A percentile compares a stretch with the other conserved stretches of the same genome.
These are phyloP conservation scores for Laupala kohalensis DNA, from an alignment of 1,140 invertebrate genomes.

Conservation along the genomic window DNA sequence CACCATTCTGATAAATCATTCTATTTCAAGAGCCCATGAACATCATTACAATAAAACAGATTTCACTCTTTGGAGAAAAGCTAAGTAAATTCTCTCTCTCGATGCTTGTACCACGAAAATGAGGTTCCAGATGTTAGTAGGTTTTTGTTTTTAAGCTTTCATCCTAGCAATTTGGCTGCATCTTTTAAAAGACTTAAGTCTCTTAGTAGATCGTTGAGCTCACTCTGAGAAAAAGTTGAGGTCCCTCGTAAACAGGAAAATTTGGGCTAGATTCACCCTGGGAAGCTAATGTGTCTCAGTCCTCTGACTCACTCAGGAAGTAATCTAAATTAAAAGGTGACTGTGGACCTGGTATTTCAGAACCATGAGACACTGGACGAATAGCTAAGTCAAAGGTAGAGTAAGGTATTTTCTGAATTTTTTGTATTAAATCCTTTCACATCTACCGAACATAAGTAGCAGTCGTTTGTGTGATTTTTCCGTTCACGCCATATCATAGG, in stretches of 20 bases:
- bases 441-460: slow-evolving; percentile 2
- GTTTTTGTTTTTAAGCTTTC: slow-evolving; percentile 16
- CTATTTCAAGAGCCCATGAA: slow-evolving; percentile 9
- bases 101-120: no score
- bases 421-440: slow-evolving; percentile 3
- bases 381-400: slow-evolving; percentile 1
- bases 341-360: not conserved
- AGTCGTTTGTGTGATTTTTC: slow-evolving; percentile 1
- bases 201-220: not conserved
- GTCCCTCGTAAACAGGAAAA: not conserved
- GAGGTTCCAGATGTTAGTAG: no score
- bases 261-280: not conserved
- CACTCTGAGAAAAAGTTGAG: slow-evolving; percentile 2
- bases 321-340: not conserved
- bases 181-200: not conserved
- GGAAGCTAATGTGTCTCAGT: not conserved
- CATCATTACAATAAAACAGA: no score
- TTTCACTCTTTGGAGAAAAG: no score
- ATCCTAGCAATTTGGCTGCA: no score
- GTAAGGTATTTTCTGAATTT: not conserved
- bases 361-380: not conserved
- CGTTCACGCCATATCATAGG: slow-evolving; percentile 4
- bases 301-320: not conserved
- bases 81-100: no score
- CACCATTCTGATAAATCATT: slow-evolving; percentile 17